These are phyloP conservation scores for Spheniscus humboldti DNA, from an alignment of 2,797 vertebrate genomes.

Conservation along the genomic window DNA sequence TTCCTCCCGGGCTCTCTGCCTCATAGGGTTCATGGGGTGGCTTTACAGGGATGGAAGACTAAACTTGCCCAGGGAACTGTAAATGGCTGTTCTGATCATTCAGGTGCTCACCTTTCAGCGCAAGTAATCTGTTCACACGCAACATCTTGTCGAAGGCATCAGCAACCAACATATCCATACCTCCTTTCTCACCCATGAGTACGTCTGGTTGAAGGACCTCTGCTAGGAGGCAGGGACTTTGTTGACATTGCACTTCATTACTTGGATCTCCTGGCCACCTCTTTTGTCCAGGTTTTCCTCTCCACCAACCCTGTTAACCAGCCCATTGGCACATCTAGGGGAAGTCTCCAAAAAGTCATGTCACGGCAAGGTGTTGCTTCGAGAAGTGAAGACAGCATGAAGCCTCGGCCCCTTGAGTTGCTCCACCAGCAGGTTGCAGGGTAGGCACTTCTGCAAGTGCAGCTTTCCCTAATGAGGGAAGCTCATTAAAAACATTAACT, in stretches of 20 bases:
- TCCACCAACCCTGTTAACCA: not conserved
- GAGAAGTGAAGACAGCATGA: not conserved
- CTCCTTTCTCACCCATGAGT: not conserved
- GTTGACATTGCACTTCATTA: not conserved
- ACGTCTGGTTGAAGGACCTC: not conserved
- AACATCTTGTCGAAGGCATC: not conserved
- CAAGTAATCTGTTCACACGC: not conserved
- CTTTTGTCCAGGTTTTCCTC: not conserved
- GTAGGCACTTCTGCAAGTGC: not conserved
- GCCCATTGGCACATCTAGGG: not conserved
- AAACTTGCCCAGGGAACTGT: not conserved
- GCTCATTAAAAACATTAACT: not conserved
- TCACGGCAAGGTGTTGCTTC: not conserved
- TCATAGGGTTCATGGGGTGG: not conserved
- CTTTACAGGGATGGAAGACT: not conserved
- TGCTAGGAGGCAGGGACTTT: not conserved
- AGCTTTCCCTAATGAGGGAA: not conserved
- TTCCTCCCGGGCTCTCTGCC: not conserved
- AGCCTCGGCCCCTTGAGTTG: not conserved
- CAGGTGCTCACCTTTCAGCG: not conserved
- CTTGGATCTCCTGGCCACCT: not conserved
- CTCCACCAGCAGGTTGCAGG: not conserved
- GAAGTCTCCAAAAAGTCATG: not conserved
- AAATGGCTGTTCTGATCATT: not conserved
- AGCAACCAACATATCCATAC: not conserved